phyloP scores from a whole-genome alignment of 2,888 invertebrate genomes.

The Caenorhabditis sp. region DNA sequence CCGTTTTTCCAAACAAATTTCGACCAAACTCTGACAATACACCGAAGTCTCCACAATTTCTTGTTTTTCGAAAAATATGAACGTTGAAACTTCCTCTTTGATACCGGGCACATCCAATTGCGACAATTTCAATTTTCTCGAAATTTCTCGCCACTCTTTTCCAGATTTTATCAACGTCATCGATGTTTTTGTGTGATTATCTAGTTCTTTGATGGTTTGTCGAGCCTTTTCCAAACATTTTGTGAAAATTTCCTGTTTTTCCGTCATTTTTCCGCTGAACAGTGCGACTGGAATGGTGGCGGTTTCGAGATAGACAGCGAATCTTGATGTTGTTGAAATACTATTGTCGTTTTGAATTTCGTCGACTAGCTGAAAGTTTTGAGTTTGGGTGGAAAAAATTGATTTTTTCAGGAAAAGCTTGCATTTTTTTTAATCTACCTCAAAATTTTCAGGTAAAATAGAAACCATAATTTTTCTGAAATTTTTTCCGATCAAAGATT shows the following conservation, averaged over 20 bases:
- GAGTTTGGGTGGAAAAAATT: not conserved
- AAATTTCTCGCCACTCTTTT: not conserved
- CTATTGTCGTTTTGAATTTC: slow-evolving; percentile 19
- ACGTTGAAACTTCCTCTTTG: slow-evolving; percentile 7
- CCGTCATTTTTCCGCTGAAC: not conserved
- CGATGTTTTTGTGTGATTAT: not conserved
- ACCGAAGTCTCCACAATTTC: slow-evolving; percentile 16
- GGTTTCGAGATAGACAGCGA: slow-evolving; percentile 29
- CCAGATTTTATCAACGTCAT: not conserved
- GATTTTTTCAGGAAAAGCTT: too few species aligned
- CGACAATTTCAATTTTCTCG: slow-evolving; percentile 14
- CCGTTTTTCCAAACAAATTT: slow-evolving; percentile 20
- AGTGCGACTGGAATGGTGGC: slow-evolving; percentile 19
- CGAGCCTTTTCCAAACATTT: slow-evolving; percentile 19
- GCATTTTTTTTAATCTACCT: too few species aligned
- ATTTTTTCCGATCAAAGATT: too few species aligned
- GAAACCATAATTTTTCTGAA: too few species aligned
- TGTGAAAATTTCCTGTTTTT: slow-evolving; percentile 11
- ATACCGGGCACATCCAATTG: slow-evolving; percentile 38
- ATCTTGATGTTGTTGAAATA: slow-evolving; percentile 24
- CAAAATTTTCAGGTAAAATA: too few species aligned
- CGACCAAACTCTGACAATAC: slow-evolving; percentile 23
- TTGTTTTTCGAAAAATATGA: not conserved
- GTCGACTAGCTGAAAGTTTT: slow-evolving; percentile 13
- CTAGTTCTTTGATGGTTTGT: slow-evolving; percentile 7